Conservation (phyloP, 2,888 invertebrate species). For the Hirtodrosophila alboralis region DNA sequence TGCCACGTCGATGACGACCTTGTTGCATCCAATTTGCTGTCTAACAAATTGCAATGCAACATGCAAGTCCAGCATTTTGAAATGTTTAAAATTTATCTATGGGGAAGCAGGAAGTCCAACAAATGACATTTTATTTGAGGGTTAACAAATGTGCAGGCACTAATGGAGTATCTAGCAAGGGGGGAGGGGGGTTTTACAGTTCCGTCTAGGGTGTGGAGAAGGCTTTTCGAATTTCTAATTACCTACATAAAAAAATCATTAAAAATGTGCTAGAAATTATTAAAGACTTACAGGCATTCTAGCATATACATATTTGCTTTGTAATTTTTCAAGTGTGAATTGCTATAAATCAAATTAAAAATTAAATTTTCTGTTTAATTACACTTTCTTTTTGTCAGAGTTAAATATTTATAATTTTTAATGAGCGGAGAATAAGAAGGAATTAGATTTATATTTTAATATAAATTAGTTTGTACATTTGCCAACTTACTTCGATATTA, state of each 20-base stretch:
- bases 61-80: slow-evolving; percentile 35
- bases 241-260: slow-evolving; percentile 4
- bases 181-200: not conserved
- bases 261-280: not conserved
- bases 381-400: too few species aligned
- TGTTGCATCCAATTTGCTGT: slow-evolving; percentile 52
- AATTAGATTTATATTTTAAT: too few species aligned
- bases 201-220: slow-evolving; percentile 22
- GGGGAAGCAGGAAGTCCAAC: slow-evolving; percentile 68
- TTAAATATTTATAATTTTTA: too few species aligned
- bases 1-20: slow-evolving; percentile 46
- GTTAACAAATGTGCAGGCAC: slow-evolving; percentile 35
- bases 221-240: slow-evolving; percentile 3
- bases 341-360: too few species aligned
- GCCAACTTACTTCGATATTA: too few species aligned
- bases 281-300: too few species aligned
- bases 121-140: slow-evolving; percentile 61
- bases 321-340: too few species aligned
- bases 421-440: too few species aligned
- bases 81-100: slow-evolving; percentile 50
- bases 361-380: too few species aligned
- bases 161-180: slow-evolving; percentile 22
- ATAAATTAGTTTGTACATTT: too few species aligned
- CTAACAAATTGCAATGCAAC: slow-evolving; percentile 56
- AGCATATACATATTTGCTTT: too few species aligned